These are phyloP conservation scores for Tympanuchus pallidicinctus DNA, from an alignment of 2,113 vertebrate species.

Conservation along the genomic window DNA sequence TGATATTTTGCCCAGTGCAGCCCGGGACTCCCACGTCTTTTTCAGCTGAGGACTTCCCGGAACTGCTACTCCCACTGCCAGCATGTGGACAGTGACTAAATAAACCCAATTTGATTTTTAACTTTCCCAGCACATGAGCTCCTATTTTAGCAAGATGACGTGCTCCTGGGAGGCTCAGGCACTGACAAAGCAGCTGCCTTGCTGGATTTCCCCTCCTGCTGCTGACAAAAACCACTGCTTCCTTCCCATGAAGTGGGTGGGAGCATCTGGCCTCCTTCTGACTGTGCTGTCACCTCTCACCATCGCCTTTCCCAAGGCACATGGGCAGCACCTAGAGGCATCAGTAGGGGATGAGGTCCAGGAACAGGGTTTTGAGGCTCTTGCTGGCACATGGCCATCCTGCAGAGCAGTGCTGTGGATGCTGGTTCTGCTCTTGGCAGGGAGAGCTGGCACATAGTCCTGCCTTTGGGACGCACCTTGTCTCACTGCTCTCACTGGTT, in stretches of 20 bases:
- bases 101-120: not conserved
- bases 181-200: not conserved
- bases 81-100: not conserved
- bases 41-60: not conserved
- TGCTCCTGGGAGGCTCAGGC: not conserved
- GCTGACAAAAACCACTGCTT: not conserved
- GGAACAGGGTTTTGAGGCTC: not conserved
- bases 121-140: not conserved
- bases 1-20: not conserved
- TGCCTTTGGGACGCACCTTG: not conserved
- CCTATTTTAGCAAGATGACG: not conserved
- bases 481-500: not conserved
- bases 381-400: not conserved
- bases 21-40: not conserved
- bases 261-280: not conserved
- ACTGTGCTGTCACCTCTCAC: not conserved
- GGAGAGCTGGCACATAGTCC: not conserved
- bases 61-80: not conserved
- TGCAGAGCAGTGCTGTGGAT: not conserved
- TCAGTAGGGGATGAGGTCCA: fast-evolving
- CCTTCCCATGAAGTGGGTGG: not conserved
- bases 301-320: not conserved
- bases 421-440: not conserved
- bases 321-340: not conserved
- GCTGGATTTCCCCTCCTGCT: constrained; percentile 38